A percentile compares a stretch with the other conserved stretches of the same genome.
These are phyloP conservation scores for Sarotherodon lohbergeri DNA, from an alignment of 2,113 vertebrate species.

Conservation along the genomic window DNA sequence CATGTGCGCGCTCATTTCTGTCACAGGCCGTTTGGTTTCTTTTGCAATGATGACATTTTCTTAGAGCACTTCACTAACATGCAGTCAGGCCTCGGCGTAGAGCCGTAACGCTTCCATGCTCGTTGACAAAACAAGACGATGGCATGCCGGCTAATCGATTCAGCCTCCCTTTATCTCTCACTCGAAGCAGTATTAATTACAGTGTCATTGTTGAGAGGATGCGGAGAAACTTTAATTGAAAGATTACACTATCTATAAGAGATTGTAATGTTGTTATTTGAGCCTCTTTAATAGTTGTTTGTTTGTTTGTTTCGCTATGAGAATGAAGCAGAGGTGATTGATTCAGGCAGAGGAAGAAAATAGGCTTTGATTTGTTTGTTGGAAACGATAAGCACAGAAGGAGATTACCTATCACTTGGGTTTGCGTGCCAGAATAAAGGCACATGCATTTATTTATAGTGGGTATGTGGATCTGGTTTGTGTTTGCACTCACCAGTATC, in stretches of 20 bases:
- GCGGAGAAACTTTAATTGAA: conserved; percentile 31
- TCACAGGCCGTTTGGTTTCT: background rate
- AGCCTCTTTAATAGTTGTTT: conserved; percentile 8
- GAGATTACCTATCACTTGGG: conserved; percentile 5
- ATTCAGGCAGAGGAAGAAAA: conserved; percentile 16
- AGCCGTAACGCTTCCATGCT: background rate
- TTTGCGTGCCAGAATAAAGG: background rate
- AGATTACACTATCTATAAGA: conserved; percentile 26
- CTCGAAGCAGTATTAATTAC: conserved; percentile 57
- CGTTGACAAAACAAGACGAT: conserved; percentile 52
- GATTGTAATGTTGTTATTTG: conserved; percentile 14
- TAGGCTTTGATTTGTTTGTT: conserved; percentile 38
- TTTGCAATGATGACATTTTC: conserved; percentile 6
- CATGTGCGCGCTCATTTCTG: background rate
- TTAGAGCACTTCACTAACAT: background rate
- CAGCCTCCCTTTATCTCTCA: background rate
- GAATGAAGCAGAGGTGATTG: conserved; percentile 17
- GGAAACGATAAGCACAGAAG: background rate
- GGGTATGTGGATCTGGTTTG: background rate
- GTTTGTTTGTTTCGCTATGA: background rate
- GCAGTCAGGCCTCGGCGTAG: background rate
- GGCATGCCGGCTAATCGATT: conserved; percentile 43
- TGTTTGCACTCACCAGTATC: background rate
- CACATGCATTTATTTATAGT: background rate
- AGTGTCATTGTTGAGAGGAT: conserved; percentile 8